Evolutionary conservation across 2,888 invertebrate genomes (phyloP).

Genomic region (Apantesis nais): DNA sequence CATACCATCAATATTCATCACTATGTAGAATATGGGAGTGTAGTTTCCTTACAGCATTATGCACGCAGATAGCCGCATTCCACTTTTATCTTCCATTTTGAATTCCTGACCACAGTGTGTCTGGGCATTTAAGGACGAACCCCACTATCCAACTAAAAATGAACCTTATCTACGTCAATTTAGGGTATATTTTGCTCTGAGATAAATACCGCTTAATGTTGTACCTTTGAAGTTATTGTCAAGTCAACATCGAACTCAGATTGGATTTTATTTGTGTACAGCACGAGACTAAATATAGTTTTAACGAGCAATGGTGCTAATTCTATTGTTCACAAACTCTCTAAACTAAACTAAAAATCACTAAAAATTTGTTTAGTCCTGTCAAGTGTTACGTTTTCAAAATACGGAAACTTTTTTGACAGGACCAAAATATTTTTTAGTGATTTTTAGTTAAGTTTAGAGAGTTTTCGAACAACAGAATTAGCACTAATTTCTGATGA

Average conservation of each 20-base stretch:
- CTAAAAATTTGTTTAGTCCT: too few species aligned
- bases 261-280: neutral
- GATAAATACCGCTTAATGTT: neutral
- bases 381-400: too few species aligned
- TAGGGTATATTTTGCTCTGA: conserved; percentile 14
- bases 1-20: neutral
- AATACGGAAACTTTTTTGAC: too few species aligned
- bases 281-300: neutral
- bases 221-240: conserved; percentile 24
- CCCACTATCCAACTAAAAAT: conserved; percentile 13
- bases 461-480: too few species aligned
- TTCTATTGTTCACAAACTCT: too few species aligned
- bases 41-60: conserved; percentile 39
- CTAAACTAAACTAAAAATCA: too few species aligned
- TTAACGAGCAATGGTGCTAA: too few species aligned
- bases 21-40: conserved; percentile 24
- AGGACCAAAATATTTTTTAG: too few species aligned
- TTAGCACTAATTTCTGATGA: too few species aligned
- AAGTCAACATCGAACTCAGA: conserved; percentile 28
- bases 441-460: too few species aligned
- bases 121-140: conserved; percentile 43
- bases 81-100: conserved; percentile 50
- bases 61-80: conserved; percentile 43
- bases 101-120: conserved; percentile 46
- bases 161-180: conserved; percentile 4